Conservation (phyloP, 2,888 invertebrate genomes). For the Netelia fuscicornis region DNA sequence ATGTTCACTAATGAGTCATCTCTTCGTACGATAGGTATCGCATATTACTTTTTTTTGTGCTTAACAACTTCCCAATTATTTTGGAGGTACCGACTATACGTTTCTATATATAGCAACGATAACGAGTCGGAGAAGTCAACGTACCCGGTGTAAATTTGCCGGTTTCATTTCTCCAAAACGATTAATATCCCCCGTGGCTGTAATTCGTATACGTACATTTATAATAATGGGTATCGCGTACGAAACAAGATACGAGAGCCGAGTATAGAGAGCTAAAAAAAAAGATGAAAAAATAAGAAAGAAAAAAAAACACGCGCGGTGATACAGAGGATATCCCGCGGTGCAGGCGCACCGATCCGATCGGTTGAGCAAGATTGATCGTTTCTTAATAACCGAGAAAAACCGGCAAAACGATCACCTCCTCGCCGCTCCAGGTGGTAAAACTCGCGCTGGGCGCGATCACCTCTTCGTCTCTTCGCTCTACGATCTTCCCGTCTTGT, state of each 20-base stretch:
- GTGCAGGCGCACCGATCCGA: conserved; percentile 75
- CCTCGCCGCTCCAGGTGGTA: conserved; percentile 74
- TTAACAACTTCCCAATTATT: no score
- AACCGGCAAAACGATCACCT: conserved; percentile 81
- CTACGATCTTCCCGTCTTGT: conserved; percentile 24
- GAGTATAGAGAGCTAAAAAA: conserved; percentile 38
- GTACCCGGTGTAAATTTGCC: conserved; percentile 8
- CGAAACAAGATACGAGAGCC: conserved; percentile 31
- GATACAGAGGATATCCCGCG: conserved; percentile 73
- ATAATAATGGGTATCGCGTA: conserved; percentile 24
- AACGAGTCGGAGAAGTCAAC: conserved; percentile 10
- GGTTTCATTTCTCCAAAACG: conserved; percentile 1
- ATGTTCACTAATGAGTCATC: no score
- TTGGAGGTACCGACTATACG: no score
- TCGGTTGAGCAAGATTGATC: conserved; percentile 81
- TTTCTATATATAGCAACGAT: background rate
- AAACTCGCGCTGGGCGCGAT: conserved; percentile 61
- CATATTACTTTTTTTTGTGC: no score
- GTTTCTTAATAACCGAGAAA: conserved; percentile 83
- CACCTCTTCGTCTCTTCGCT: conserved; percentile 37
- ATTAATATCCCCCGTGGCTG: conserved; percentile 12
- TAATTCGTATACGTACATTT: conserved; percentile 3
- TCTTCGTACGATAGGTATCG: no score
- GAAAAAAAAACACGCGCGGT: conserved; percentile 3
- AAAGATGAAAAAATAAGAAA: conserved; percentile 36